Conservation (phyloP, 1,140 invertebrate genomes). For the Orchesella cincta region DNA sequence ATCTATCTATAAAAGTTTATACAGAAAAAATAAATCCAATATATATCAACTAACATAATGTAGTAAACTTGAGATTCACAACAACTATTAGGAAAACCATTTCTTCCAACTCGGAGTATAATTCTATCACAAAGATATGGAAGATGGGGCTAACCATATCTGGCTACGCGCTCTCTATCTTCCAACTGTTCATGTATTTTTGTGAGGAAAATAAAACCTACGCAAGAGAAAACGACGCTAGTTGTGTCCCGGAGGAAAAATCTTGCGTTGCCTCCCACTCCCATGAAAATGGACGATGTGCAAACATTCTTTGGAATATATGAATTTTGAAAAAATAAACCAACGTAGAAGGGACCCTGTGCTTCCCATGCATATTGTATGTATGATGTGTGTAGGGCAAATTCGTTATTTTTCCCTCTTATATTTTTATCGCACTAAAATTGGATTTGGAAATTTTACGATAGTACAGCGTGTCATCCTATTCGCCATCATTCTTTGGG, state of each 20-base stretch:
- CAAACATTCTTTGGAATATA: constrained; percentile 16
- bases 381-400: neutral
- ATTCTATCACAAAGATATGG: too few relatives aligned
- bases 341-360: neutral
- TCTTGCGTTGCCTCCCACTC: neutral
- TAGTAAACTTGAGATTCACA: too few relatives aligned
- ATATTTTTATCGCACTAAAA: neutral
- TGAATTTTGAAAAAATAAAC: neutral
- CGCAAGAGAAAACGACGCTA: too few relatives aligned
- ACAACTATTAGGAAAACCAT: too few relatives aligned
- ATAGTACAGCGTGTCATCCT: neutral
- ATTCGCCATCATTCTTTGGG: neutral
- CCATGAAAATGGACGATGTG: constrained; percentile 1
- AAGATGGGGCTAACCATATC: too few relatives aligned
- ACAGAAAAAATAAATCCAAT: too few relatives aligned
- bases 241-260: constrained; percentile 4
- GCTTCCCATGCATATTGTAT: constrained; percentile 9
- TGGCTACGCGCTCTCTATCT: too few relatives aligned
- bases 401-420: neutral
- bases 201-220: too few relatives aligned
- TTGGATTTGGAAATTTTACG: constrained; percentile 18
- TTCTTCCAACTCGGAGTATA: too few relatives aligned
- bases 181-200: too few relatives aligned
- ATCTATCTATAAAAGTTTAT: too few relatives aligned
- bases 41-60: too few relatives aligned